These are phyloP conservation scores for Scrobipalpa atriplicella DNA, from an alignment of 2,888 invertebrate genomes.

Conservation along the genomic window DNA sequence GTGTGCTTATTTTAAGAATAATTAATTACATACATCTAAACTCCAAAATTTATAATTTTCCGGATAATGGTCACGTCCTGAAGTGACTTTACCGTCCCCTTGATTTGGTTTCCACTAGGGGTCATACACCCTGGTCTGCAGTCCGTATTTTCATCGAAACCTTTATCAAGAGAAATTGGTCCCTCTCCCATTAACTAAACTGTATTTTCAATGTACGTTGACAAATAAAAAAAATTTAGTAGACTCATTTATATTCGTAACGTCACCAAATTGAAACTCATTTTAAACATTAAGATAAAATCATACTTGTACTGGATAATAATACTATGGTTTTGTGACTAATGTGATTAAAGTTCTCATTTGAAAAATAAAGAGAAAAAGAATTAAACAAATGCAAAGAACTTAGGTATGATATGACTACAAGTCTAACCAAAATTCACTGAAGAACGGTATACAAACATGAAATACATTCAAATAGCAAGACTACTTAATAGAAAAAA, in stretches of 20 bases:
- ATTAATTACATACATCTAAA: background rate
- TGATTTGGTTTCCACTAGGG: constrained; percentile 92
- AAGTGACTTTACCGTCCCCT: constrained; percentile 85
- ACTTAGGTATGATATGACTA: too few relatives aligned
- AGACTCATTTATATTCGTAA: too few relatives aligned
- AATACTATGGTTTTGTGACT: background rate
- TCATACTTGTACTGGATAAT: too few relatives aligned
- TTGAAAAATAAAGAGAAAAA: background rate
- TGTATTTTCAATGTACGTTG: background rate
- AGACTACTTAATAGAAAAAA: constrained; percentile 57
- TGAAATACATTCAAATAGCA: constrained; percentile 61
- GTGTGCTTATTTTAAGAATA: background rate
- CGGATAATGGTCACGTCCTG: constrained; percentile 84
- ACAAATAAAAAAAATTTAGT: background rate
- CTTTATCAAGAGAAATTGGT: constrained; percentile 56
- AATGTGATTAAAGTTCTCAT: background rate
- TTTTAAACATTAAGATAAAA: too few relatives aligned
- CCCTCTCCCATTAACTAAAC: background rate
- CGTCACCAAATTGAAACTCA: too few relatives aligned
- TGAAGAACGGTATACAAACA: constrained; percentile 58
- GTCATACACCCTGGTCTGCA: constrained; percentile 82
- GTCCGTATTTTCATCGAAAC: constrained; percentile 55
- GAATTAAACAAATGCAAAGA: background rate
- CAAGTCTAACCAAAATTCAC: constrained; percentile 56
- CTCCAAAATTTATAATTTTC: constrained; percentile 31